Evolutionary conservation across 2,113 vertebrate genomes (phyloP).

Genomic region (Phocoena phocoena): DNA sequence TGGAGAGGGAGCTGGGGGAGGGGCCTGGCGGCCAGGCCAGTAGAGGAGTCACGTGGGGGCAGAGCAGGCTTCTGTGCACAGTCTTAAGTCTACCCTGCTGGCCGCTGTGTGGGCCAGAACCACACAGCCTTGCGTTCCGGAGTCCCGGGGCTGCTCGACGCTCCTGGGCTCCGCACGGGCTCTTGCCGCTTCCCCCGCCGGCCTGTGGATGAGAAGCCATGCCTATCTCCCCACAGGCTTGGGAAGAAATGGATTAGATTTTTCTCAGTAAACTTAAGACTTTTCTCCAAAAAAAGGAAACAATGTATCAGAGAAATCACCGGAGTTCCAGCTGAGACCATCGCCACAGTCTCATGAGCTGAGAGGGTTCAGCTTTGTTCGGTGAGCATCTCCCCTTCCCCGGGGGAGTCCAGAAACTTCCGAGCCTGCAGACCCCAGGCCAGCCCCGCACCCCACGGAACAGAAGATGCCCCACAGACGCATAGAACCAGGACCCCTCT

Average conservation of each 20-base stretch:
- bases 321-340: neutral
- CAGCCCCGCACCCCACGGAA: neutral
- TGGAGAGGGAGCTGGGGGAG: fast-evolving
- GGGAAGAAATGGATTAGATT: fast-evolving
- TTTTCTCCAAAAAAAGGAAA: neutral
- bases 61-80: neutral
- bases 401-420: neutral
- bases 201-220: neutral
- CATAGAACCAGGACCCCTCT: no score
- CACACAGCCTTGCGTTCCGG: neutral
- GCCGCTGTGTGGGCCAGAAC: neutral
- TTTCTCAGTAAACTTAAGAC: neutral
- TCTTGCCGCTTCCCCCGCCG: neutral
- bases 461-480: neutral
- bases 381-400: neutral
- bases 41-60: fast-evolving
- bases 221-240: fast-evolving
- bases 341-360: neutral
- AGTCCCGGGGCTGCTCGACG: neutral
- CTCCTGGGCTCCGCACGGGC: neutral
- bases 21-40: neutral
- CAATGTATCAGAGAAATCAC: neutral
- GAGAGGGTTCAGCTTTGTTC: neutral
- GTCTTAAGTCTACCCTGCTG: no score
- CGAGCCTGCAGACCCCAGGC: neutral